Evolutionary conservation across 2,797 vertebrate species (phyloP), one percentile per base, ranked within the genome.

Genomic region (Mus spretus): DNA sequence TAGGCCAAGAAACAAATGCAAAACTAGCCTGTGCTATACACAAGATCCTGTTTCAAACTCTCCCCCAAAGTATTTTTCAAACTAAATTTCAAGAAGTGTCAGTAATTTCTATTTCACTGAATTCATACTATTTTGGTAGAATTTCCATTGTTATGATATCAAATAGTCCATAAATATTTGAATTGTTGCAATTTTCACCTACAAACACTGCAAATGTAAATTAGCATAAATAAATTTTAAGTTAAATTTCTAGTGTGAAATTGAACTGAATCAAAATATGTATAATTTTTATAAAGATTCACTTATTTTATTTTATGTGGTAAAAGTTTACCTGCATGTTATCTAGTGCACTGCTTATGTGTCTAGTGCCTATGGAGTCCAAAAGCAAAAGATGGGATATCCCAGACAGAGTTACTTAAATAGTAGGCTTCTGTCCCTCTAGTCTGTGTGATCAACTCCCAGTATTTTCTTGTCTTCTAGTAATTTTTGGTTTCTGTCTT

Each of bases 51-150:
- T 82, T 37, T 82, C n/a, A 61, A 26, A 28, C 6, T 22, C 6
- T 6, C 34, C n/a, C 12, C 3, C 22, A 40, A 83, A 55, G 2
- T 90, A 26, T 37, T 47, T 70, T 8, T 74, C 15, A 83, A 88
- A 26, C 26, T 96, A 77, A 44, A 40, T 87, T 26, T 8, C 24
- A 87, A 59, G 22, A 80, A 67, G 11, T 67, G 17, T 34, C 70
- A 34, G 3, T 31, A 3, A 70, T 57, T 83, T 28, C 57, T 85
- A 57, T 81, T 61, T 94, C 44, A 78, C 61, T 78, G 12, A 82
- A 70, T 96, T 86, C 65, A 86, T 59, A 77, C 28, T 61, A 92
- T 92, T 90, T 81, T 57, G 17, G 24, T 80, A 75, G 55, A 50
- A 53, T n/a, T 92, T 13, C 53, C 17, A 63, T 85, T 4, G 84